phyloP scores from a whole-genome alignment of 2,888 invertebrate species.

The Chesias legatella region DNA sequence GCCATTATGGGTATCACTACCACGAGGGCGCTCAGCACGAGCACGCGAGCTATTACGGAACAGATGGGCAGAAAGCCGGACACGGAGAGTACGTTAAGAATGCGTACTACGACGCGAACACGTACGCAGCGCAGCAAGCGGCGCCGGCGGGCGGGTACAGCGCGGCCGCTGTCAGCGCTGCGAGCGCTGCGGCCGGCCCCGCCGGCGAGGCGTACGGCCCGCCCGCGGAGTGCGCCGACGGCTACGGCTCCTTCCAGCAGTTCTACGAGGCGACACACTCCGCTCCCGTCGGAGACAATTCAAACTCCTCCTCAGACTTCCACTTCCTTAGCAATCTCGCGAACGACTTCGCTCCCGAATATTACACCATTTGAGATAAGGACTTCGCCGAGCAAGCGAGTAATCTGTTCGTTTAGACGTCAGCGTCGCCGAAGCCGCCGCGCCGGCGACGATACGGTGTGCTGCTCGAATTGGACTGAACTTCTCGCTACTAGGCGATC shows the following conservation, averaged over 20 bases:
- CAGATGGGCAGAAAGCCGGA: slow-evolving; percentile 73
- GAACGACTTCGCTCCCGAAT: slow-evolving; percentile 95
- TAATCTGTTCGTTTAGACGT: slow-evolving; percentile 72
- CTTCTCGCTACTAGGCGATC: slow-evolving; percentile 56
- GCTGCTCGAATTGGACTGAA: slow-evolving; percentile 44
- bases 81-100: slow-evolving; percentile 78
- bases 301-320: slow-evolving; percentile 96
- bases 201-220: slow-evolving; percentile 61
- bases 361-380: slow-evolving; percentile 85
- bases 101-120: slow-evolving; percentile 66
- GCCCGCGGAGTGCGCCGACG: slow-evolving; percentile 80
- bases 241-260: slow-evolving; percentile 85
- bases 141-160: slow-evolving; percentile 41
- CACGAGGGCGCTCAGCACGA: slow-evolving; percentile 68
- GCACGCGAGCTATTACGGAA: slow-evolving; percentile 66
- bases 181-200: slow-evolving; percentile 45
- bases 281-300: slow-evolving; percentile 85
- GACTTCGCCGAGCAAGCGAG: slow-evolving; percentile 77
- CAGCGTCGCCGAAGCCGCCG: slow-evolving; percentile 12
- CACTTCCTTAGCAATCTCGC: slow-evolving; percentile 95
- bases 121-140: slow-evolving; percentile 60
- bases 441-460: slow-evolving; percentile 29
- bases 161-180: slow-evolving; percentile 34
- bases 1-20: slow-evolving; percentile 76
- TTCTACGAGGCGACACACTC: slow-evolving; percentile 83